Percentiles rank a stretch among this genome's conserved stretches.
Evolutionary conservation across 2,113 vertebrate species (phyloP).

Genomic region (Chroicocephalus ridibundus): DNA sequence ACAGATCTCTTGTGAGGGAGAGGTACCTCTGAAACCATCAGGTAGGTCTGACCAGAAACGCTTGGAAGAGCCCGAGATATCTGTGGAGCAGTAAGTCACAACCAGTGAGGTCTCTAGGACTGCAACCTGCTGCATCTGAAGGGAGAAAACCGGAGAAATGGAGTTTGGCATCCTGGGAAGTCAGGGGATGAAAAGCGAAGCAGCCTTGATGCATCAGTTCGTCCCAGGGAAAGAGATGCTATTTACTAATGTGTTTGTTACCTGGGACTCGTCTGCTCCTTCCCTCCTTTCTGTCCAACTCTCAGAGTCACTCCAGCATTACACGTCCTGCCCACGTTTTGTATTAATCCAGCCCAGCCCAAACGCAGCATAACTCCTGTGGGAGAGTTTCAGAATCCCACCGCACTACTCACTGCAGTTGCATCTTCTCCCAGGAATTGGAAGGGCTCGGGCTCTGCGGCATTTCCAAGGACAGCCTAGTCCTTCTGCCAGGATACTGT

Average conservation of each 20-base stretch:
- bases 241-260: background rate
- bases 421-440: background rate
- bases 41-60: background rate
- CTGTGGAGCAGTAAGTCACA: accelerated
- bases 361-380: background rate
- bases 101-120: background rate
- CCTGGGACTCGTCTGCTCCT: background rate
- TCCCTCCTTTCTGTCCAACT: background rate
- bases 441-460: background rate
- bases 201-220: background rate
- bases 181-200: background rate
- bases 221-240: background rate
- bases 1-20: background rate
- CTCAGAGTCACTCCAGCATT: background rate
- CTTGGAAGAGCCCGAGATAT: background rate
- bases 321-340: background rate
- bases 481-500: background rate
- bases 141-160: background rate
- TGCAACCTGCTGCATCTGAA: background rate
- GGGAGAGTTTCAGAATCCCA: background rate
- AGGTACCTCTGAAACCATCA: background rate
- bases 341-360: background rate
- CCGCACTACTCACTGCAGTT: background rate
- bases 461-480: background rate
- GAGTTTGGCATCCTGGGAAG: background rate